Evolutionary conservation across 2,888 invertebrate species (phyloP).

Genomic region (Stegophylla sp.): DNA sequence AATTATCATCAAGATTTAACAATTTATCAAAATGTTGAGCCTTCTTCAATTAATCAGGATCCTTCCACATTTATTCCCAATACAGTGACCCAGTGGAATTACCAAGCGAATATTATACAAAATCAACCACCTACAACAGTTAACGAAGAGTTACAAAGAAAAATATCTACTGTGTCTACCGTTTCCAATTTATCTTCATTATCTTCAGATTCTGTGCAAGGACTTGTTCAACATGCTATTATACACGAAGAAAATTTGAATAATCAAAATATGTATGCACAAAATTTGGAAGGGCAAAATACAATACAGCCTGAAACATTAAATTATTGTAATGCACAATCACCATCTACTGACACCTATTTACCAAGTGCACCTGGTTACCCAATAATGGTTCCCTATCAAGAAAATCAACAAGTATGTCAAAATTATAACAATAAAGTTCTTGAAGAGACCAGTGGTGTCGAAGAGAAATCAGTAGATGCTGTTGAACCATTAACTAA

Average conservation of each 20-base stretch:
- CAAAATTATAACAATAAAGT: slow-evolving; percentile 41
- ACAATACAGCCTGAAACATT: slow-evolving; percentile 24
- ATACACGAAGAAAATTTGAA: slow-evolving; percentile 54
- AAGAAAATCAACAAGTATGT: slow-evolving; percentile 50
- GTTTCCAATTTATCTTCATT: slow-evolving; percentile 60
- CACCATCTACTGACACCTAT: slow-evolving; percentile 27
- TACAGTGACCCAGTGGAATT: slow-evolving; percentile 40
- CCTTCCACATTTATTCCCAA: slow-evolving; percentile 30
- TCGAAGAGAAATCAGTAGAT: slow-evolving; percentile 40
- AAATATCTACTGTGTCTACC: slow-evolving; percentile 60
- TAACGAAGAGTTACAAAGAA: slow-evolving; percentile 55
- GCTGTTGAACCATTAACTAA: slow-evolving; percentile 10
- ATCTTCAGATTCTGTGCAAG: slow-evolving; percentile 59
- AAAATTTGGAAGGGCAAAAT: slow-evolving; percentile 37
- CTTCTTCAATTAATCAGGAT: slow-evolving; percentile 35
- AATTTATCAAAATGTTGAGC: slow-evolving; percentile 44
- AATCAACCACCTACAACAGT: slow-evolving; percentile 22
- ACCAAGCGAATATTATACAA: slow-evolving; percentile 28
- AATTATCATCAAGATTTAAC: slow-evolving; percentile 47
- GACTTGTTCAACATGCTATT: slow-evolving; percentile 56
- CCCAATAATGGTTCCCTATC: slow-evolving; percentile 1
- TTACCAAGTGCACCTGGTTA: not conserved
- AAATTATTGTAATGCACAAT: slow-evolving; percentile 43
- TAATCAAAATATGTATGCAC: slow-evolving; percentile 36
- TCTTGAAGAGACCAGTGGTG: slow-evolving; percentile 8